These are phyloP conservation scores for Porites rus DNA, from an alignment of 92 coral and sea anemone species.

Conservation along the genomic window DNA sequence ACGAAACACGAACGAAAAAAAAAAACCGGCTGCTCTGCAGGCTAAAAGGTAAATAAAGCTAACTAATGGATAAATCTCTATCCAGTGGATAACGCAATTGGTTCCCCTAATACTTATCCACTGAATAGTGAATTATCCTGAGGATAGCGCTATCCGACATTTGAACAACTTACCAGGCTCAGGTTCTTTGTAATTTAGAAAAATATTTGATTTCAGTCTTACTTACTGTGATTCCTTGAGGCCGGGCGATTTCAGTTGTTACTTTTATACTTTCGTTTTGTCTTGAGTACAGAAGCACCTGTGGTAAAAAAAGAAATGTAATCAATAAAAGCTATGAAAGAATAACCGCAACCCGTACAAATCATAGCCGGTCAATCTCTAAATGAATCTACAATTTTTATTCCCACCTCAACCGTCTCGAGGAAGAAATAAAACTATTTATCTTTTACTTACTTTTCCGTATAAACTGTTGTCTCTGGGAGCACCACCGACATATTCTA, in stretches of 20 bases:
- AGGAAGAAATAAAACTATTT: too few relatives aligned
- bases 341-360: not conserved
- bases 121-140: too few relatives aligned
- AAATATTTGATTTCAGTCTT: not conserved
- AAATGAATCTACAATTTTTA: too few relatives aligned
- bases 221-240: constrained; percentile 14
- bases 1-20: not conserved
- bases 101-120: too few relatives aligned
- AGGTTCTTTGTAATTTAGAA: too few relatives aligned
- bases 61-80: too few relatives aligned
- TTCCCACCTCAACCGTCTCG: too few relatives aligned
- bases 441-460: constrained; percentile 65
- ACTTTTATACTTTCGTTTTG: not conserved
- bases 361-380: too few relatives aligned
- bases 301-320: not conserved
- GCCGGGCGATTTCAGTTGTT: constrained; percentile 1
- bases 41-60: too few relatives aligned
- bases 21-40: not conserved
- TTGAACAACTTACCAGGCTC: too few relatives aligned
- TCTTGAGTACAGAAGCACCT: constrained; percentile 13
- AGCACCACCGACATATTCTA: constrained; percentile 78
- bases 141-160: too few relatives aligned
- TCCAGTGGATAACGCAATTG: too few relatives aligned
- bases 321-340: not conserved
- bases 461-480: constrained; percentile 61